Evolutionary conservation across 2,113 vertebrate species (phyloP).

Genomic region (Orthonyx spaldingii): DNA sequence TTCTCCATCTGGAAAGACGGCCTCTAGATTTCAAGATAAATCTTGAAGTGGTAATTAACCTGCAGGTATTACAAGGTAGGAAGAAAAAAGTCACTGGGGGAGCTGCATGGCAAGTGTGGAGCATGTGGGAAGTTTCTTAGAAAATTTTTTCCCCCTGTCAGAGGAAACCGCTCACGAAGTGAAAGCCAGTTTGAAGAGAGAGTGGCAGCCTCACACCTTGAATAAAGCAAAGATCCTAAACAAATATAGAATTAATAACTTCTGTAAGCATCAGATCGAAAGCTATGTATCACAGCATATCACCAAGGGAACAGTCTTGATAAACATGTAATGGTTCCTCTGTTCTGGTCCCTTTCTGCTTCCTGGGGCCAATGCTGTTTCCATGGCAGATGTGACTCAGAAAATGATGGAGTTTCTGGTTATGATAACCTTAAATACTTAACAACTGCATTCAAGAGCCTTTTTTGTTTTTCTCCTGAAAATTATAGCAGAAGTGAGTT

Average conservation of each 20-base stretch:
- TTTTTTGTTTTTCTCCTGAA: neutral
- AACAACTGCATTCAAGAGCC: neutral
- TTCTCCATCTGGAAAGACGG: neutral
- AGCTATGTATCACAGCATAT: neutral
- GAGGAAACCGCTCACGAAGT: neutral
- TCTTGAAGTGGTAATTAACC: neutral
- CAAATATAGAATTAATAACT: neutral
- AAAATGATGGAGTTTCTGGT: neutral
- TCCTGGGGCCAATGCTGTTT: neutral
- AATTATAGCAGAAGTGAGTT: neutral
- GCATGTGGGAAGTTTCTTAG: rapidly evolving
- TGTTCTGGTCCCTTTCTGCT: neutral
- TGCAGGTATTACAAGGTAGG: neutral
- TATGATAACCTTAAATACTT: neutral
- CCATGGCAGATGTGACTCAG: neutral
- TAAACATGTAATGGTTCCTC: neutral
- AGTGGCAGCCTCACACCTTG: neutral
- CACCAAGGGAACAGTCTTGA: neutral
- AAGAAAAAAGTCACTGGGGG: neutral
- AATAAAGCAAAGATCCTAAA: neutral
- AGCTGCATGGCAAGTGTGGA: neutral
- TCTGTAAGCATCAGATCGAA: neutral
- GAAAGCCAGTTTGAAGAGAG: neutral
- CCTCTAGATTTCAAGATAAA: neutral
- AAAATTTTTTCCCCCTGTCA: neutral